These are phyloP conservation scores for Cephus runcator DNA, from an alignment of 2,888 invertebrate genomes.

Conservation along the genomic window DNA sequence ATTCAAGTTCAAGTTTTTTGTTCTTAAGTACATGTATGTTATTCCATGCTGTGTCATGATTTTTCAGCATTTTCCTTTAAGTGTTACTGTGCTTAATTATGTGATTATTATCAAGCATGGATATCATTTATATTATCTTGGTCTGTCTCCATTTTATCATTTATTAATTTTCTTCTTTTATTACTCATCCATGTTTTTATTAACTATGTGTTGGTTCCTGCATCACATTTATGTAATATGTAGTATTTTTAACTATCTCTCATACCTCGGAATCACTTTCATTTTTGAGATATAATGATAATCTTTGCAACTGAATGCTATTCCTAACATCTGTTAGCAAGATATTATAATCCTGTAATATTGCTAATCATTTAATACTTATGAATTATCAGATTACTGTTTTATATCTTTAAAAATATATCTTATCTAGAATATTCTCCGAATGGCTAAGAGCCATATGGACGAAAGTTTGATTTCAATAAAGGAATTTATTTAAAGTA, in stretches of 20 bases:
- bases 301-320: neutral
- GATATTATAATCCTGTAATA: neutral
- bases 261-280: conserved; percentile 16
- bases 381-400: neutral
- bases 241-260: neutral
- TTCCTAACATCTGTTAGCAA: neutral
- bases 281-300: neutral
- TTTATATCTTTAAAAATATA: neutral
- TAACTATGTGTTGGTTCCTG: neutral
- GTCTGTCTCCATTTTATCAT: neutral
- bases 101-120: neutral
- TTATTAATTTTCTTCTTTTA: neutral
- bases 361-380: neutral
- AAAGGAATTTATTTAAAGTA: neutral
- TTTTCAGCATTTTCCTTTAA: neutral
- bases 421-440: neutral
- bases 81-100: neutral
- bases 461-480: neutral
- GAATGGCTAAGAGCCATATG: neutral
- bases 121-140: neutral
- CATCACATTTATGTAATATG: neutral
- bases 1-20: neutral
- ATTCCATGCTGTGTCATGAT: neutral
- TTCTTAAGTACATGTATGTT: neutral
- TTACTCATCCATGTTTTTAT: neutral